Evolutionary conservation across 2,888 invertebrate species (phyloP).

Genomic region (Eupelmus urozonus): DNA sequence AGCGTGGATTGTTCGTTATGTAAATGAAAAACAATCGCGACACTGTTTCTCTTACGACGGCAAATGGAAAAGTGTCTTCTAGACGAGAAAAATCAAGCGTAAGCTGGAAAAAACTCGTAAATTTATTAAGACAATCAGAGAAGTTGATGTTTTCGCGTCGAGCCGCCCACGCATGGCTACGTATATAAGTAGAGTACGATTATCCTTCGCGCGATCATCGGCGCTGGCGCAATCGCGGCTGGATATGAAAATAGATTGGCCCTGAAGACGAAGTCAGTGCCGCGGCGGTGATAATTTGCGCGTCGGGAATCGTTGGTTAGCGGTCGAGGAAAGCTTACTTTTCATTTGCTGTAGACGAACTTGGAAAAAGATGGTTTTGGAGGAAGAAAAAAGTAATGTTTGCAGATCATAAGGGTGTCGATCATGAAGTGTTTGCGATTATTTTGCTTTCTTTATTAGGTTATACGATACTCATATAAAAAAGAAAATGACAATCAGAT

Average conservation of each 20-base stretch:
- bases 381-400: too few relatives aligned
- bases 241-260: conserved; percentile 42
- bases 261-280: conserved; percentile 11
- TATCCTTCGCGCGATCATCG: conserved; percentile 29
- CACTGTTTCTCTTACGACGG: background rate
- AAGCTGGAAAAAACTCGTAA: conserved; percentile 35
- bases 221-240: background rate
- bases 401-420: too few relatives aligned
- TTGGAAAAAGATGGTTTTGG: too few relatives aligned
- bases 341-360: too few relatives aligned
- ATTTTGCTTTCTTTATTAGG: too few relatives aligned
- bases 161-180: conserved; percentile 10
- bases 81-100: background rate
- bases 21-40: too few relatives aligned
- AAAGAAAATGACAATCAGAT: too few relatives aligned
- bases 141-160: conserved; percentile 3
- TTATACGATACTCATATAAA: too few relatives aligned
- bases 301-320: background rate
- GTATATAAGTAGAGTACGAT: background rate
- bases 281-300: conserved; percentile 2
- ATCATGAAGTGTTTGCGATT: too few relatives aligned
- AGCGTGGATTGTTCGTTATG: too few relatives aligned
- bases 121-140: conserved; percentile 18
- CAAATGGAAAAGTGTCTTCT: background rate
- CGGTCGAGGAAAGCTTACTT: too few relatives aligned